phyloP scores from a whole-genome alignment of 2,888 invertebrate genomes.

The Matsumyia berberina region DNA sequence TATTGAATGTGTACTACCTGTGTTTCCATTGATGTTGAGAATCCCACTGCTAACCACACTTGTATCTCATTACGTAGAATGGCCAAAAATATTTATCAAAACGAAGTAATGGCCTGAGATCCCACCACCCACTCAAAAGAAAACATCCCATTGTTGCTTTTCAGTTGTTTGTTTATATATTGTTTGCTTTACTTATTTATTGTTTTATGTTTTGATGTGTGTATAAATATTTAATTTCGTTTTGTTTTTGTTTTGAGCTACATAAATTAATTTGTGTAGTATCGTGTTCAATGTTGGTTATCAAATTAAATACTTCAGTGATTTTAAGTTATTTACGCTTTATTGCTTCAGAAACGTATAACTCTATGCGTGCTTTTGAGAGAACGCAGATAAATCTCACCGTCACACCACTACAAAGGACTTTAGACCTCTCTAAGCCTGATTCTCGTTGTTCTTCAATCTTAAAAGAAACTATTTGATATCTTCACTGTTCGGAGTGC shows the following conservation, averaged over 20 bases:
- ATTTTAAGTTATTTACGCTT: constrained; percentile 14
- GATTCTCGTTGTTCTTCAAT: too few relatives aligned
- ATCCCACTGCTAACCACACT: constrained; percentile 60
- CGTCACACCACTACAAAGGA: too few relatives aligned
- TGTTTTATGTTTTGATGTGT: constrained; percentile 32
- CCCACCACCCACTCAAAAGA: constrained; percentile 8
- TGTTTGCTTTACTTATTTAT: constrained; percentile 42
- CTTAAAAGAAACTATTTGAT: too few relatives aligned
- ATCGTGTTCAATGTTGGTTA: constrained; percentile 30
- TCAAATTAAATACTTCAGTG: neutral
- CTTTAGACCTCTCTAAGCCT: neutral
- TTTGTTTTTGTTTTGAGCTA: too few relatives aligned
- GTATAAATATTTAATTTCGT: constrained; percentile 32
- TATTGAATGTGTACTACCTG: constrained; percentile 57
- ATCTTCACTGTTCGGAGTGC: too few relatives aligned
- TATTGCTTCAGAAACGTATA: neutral
- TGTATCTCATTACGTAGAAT: constrained; percentile 57
- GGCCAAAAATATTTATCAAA: constrained; percentile 62
- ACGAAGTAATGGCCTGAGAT: constrained; percentile 43
- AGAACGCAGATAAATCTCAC: too few relatives aligned
- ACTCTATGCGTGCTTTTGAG: too few relatives aligned
- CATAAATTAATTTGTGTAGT: too few relatives aligned
- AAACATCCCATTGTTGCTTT: constrained; percentile 54
- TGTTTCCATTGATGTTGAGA: constrained; percentile 75
- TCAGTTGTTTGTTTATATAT: constrained; percentile 41